Conservation (phyloP, 2,113 vertebrate genomes). For the Rynchops niger region DNA sequence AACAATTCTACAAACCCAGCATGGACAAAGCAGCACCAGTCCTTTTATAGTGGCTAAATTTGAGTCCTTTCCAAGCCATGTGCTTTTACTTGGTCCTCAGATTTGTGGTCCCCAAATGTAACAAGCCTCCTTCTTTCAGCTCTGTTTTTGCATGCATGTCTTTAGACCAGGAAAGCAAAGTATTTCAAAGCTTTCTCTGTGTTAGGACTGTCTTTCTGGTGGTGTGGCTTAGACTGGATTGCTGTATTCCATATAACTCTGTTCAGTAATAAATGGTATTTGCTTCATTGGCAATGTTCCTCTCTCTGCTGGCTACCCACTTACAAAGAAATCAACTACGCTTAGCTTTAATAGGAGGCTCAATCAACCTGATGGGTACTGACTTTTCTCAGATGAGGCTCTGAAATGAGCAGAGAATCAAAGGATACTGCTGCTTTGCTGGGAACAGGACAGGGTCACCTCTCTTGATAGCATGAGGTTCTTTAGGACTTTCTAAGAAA, state of each 20-base stretch:
- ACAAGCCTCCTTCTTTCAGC: neutral
- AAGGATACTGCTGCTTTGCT: neutral
- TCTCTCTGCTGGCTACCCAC: neutral
- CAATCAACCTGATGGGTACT: neutral
- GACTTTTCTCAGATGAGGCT: neutral
- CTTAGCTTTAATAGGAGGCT: neutral
- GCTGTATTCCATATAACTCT: neutral
- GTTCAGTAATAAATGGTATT: neutral
- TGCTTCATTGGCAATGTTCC: neutral
- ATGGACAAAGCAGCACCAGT: neutral
- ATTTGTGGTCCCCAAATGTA: neutral
- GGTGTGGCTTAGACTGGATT: neutral
- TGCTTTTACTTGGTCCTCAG: neutral
- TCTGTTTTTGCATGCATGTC: neutral
- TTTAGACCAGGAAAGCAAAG: neutral
- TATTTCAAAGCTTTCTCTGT: neutral
- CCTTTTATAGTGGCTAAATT: neutral
- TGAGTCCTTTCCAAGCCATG: neutral
- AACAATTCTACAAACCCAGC: neutral
- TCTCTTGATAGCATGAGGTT: neutral
- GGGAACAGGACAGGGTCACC: neutral
- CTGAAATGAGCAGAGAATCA: neutral
- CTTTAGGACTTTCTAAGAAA: conserved; percentile 11
- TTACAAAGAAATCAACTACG: neutral
- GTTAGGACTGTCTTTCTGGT: neutral